phyloP scores from a whole-genome alignment of 2,113 vertebrate species.

The Physeter macrocephalus region DNA sequence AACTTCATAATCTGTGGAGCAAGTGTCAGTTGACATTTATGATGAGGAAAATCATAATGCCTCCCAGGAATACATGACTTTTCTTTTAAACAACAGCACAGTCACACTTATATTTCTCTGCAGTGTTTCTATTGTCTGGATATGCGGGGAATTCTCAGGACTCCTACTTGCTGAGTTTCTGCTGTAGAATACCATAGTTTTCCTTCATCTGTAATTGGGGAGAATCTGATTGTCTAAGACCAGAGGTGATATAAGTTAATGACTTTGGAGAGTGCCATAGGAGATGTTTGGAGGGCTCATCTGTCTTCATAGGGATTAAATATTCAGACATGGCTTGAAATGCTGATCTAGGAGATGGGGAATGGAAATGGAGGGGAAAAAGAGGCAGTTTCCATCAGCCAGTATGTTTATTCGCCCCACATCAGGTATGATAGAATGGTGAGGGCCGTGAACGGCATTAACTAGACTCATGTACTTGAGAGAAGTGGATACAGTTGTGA shows the following conservation, averaged over 20 bases:
- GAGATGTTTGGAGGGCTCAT: neutral
- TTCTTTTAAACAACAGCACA: neutral
- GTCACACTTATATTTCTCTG: neutral
- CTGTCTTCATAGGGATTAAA: neutral
- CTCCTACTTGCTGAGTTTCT: neutral
- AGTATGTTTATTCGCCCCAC: neutral
- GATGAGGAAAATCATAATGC: neutral
- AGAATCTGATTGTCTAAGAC: neutral
- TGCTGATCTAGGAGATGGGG: neutral
- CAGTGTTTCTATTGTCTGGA: neutral
- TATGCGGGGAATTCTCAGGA: neutral
- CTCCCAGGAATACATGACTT: neutral
- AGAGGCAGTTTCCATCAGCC: neutral
- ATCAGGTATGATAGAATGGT: neutral
- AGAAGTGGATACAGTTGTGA: neutral
- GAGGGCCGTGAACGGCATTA: neutral
- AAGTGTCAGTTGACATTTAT: neutral
- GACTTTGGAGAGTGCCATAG: neutral
- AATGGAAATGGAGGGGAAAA: neutral
- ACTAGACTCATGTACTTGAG: neutral
- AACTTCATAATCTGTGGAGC: neutral
- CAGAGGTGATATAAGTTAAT: neutral
- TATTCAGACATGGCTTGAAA: neutral
- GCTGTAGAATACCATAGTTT: neutral
- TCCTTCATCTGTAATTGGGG: neutral